Evolutionary conservation across 2,113 vertebrate genomes (phyloP).

Genomic region (Onychostruthus taczanowskii): DNA sequence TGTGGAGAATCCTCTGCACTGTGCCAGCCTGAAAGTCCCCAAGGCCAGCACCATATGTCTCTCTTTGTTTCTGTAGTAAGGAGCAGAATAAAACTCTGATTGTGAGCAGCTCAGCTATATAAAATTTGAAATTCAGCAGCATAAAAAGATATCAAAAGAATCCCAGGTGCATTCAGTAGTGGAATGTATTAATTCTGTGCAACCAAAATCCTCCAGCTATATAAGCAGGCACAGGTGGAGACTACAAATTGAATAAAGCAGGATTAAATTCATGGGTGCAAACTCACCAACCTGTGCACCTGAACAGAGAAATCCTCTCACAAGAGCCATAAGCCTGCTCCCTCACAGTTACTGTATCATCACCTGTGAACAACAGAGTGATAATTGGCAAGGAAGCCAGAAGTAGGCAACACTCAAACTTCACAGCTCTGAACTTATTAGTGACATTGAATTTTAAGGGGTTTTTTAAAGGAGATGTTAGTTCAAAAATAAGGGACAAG

Average conservation of each 20-base stretch:
- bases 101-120: not conserved
- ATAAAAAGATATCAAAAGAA: not conserved
- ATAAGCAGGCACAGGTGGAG: not conserved
- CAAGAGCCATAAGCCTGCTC: not conserved
- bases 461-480: not conserved
- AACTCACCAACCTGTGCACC: not conserved
- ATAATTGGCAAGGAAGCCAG: not conserved
- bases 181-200: not conserved
- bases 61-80: not conserved
- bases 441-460: not conserved
- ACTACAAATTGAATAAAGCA: not conserved
- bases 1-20: not conserved
- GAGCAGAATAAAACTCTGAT: not conserved
- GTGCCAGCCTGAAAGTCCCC: not conserved
- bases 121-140: not conserved
- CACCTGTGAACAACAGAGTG: not conserved
- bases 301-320: not conserved
- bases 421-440: not conserved
- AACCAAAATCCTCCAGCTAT: not conserved
- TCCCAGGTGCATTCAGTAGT: not conserved
- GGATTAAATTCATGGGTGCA: not conserved
- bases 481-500: not conserved
- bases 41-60: accelerated
- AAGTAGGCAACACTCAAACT: not conserved
- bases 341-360: not conserved